These are phyloP conservation scores for Tenthredo livida DNA, from an alignment of 2,888 invertebrate species.

Conservation along the genomic window DNA sequence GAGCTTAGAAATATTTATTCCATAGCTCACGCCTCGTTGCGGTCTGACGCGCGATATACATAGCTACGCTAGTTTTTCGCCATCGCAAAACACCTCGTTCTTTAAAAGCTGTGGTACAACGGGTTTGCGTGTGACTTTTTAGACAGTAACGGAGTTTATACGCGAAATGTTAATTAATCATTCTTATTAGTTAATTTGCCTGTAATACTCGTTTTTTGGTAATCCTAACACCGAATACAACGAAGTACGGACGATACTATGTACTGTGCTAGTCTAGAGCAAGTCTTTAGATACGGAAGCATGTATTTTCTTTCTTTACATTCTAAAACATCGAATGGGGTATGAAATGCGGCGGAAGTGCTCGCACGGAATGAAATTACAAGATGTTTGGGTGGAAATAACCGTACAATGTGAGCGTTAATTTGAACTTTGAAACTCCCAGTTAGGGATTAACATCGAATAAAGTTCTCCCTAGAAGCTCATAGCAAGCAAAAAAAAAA, in stretches of 20 bases:
- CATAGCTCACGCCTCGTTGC: background rate
- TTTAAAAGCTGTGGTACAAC: background rate
- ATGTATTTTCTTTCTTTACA: constrained; percentile 65
- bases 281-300: constrained; percentile 74
- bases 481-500: background rate
- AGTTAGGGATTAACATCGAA: constrained; percentile 15
- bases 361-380: constrained; percentile 39
- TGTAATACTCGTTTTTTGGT: constrained; percentile 32
- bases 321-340: constrained; percentile 32
- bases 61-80: background rate
- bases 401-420: constrained; percentile 27
- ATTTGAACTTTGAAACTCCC: background rate
- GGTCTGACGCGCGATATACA: background rate
- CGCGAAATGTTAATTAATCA: constrained; percentile 22
- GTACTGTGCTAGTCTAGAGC: constrained; percentile 59
- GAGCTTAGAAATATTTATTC: background rate
- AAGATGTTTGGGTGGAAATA: constrained; percentile 37
- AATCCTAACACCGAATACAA: constrained; percentile 45
- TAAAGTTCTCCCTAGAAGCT: background rate
- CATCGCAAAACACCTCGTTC: background rate
- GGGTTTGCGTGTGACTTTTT: background rate
- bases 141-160: constrained; percentile 21
- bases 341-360: constrained; percentile 41
- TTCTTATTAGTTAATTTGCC: constrained; percentile 17
- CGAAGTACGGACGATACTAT: constrained; percentile 34